These are phyloP conservation scores for Bufo gargarizans DNA, from an alignment of 2,113 vertebrate species.

Conservation along the genomic window DNA sequence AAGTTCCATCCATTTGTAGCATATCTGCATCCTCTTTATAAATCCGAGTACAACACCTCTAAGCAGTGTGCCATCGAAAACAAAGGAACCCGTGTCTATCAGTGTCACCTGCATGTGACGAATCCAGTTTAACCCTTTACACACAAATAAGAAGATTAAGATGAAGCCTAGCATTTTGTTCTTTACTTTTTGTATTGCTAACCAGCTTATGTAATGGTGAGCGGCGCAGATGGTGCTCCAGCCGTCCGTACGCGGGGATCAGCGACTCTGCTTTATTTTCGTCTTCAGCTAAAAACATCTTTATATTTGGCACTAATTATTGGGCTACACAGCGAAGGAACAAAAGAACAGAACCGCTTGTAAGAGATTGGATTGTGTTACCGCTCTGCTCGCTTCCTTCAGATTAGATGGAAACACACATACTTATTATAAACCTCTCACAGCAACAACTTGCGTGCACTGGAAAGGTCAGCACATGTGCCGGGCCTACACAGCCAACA, in stretches of 20 bases:
- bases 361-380: constrained; percentile 29
- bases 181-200: background rate
- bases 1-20: background rate
- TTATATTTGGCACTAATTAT: constrained; percentile 57
- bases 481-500: constrained; percentile 20
- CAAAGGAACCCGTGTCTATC: background rate
- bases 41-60: background rate
- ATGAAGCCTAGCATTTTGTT: background rate
- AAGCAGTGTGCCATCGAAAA: background rate
- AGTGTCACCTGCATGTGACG: background rate
- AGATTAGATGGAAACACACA: constrained; percentile 15
- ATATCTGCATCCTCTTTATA: background rate
- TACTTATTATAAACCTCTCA: constrained; percentile 38
- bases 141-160: background rate
- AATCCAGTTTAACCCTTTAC: background rate
- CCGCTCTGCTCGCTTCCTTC: background rate
- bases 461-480: constrained; percentile 39
- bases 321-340: constrained; percentile 34
- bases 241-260: constrained; percentile 35
- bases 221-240: constrained; percentile 46
- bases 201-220: constrained; percentile 42
- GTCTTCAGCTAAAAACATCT: constrained; percentile 57
- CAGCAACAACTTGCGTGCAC: constrained; percentile 11
- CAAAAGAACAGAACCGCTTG: constrained; percentile 44
- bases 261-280: constrained; percentile 54